phyloP scores from a whole-genome alignment of 1,140 invertebrate species.

The Nixonia krombeini region DNA sequence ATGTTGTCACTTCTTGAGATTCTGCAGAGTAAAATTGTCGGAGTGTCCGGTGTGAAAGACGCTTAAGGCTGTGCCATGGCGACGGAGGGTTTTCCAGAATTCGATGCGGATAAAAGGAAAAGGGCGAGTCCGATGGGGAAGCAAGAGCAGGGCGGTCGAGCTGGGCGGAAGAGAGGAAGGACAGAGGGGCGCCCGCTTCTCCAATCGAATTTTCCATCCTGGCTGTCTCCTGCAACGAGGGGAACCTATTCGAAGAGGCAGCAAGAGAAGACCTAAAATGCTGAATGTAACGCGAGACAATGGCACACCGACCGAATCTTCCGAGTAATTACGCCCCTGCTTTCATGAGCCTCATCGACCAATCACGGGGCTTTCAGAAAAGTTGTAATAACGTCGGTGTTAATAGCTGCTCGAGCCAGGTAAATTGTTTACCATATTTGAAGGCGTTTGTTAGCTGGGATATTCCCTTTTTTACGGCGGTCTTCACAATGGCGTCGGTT shows the following conservation, averaged over 20 bases:
- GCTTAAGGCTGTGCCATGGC: slow-evolving; percentile 7
- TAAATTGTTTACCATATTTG: too few relatives aligned
- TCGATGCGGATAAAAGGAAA: slow-evolving; percentile 11
- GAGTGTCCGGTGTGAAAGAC: too few relatives aligned
- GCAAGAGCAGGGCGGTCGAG: not conserved
- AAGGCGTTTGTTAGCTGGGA: too few relatives aligned
- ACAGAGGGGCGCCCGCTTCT: slow-evolving; percentile 8
- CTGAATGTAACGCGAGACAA: slow-evolving; percentile 15
- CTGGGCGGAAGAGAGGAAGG: slow-evolving; percentile 13
- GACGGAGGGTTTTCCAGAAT: slow-evolving; percentile 2
- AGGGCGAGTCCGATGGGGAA: slow-evolving; percentile 16
- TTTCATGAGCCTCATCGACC: too few relatives aligned
- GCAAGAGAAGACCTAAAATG: slow-evolving; percentile 14
- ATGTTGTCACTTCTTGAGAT: too few relatives aligned
- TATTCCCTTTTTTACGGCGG: too few relatives aligned
- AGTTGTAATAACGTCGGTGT: too few relatives aligned
- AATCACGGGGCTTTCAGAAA: not conserved
- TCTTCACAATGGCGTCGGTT: too few relatives aligned
- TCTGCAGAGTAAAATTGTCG: too few relatives aligned
- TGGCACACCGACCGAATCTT: slow-evolving; percentile 14
- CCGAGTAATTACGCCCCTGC: slow-evolving; percentile 15
- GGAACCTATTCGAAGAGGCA: slow-evolving; percentile 8
- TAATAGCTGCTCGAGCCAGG: too few relatives aligned
- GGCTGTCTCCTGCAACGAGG: slow-evolving; percentile 6
- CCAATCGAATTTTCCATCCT: slow-evolving; percentile 50